phyloP scores from a whole-genome alignment of 2,888 invertebrate genomes.

The Sepiola atlantica region DNA sequence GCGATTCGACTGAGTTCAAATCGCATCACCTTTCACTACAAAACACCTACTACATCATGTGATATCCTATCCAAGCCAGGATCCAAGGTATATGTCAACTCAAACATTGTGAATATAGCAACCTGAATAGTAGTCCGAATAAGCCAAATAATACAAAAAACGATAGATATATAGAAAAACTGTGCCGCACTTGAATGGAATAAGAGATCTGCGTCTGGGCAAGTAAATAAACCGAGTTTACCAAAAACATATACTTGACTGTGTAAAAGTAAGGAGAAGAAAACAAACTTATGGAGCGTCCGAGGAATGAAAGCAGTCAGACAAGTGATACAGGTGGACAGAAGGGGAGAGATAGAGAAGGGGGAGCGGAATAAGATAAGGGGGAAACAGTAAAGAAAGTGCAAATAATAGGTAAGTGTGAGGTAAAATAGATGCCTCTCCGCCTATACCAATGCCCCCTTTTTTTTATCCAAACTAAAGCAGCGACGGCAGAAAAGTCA shows the following conservation, averaged over 20 bases:
- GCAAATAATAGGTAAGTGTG: neutral
- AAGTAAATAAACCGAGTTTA: constrained; percentile 13
- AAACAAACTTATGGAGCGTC: neutral
- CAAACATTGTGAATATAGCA: too few species aligned
- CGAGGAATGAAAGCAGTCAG: neutral
- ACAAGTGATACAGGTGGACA: neutral
- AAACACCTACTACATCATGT: too few species aligned
- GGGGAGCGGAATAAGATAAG: too few species aligned
- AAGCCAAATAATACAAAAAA: neutral
- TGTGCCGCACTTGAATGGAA: neutral
- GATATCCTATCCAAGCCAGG: too few species aligned
- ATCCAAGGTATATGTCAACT: too few species aligned
- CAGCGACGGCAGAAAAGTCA: neutral
- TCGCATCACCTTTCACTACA: too few species aligned
- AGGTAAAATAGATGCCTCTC: neutral
- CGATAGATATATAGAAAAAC: neutral
- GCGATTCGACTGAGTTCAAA: too few species aligned
- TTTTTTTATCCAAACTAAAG: neutral
- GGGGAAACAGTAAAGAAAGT: too few species aligned
- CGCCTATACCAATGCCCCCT: too few species aligned
- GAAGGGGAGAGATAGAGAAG: too few species aligned
- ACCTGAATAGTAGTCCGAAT: too few species aligned
- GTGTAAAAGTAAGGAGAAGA: neutral
- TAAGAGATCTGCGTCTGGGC: neutral
- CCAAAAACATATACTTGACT: neutral